Base-by-base conservation (phyloP, 92 coral and sea anemone genomes). In the Chrysogorgia sp. region DNA sequence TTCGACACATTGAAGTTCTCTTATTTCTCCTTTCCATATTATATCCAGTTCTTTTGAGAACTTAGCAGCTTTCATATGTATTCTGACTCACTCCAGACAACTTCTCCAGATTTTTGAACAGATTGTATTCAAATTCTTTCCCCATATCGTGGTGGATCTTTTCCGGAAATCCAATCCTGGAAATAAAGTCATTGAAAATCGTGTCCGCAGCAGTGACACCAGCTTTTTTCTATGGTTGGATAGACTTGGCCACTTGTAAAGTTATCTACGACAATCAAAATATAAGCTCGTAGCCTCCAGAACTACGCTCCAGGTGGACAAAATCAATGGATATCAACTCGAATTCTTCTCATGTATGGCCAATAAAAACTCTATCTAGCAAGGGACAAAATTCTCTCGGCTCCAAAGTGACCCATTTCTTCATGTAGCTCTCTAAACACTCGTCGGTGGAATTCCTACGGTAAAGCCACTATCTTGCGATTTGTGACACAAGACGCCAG, bases 141-240 rank as follows among this genome's bases (percentile, higher is more conserved):
- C 68, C 40, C 68, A n/a, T 40, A 21, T 67, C 75, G 17, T 67
- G 75, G 58, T 67, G 5, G 55, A 67, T 67, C 15, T 67, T 67
- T 34, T 40, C 75, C 40, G 75, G 75, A 25, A 37, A 67, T 21
- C 75, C 75, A 34, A 67, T 33, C 10, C 75, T 40, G 5, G 75
- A 55, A n/a, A 67, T 34, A 48, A 40, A 67, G 57, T 67, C 75
- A 67, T 34, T 67, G 21, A 67, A 3, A 31, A 62, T 62, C 35
- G 24, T 62, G 13, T 62, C 68, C 1, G 68, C 68, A 31, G 68
- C 68, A 4, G 14, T 62, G 2, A 40, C 2, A 62, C 68, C 68
- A 9, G 35, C 32, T 32, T 62, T 30, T 34, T 62, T 62, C 28
- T 62, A n/a, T 62, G 20, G 40, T 62, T 0, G 68, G 37, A 32